These are phyloP conservation scores for Drosophila nebulosa DNA, from an alignment of 1,140 invertebrate genomes.

Conservation along the genomic window DNA sequence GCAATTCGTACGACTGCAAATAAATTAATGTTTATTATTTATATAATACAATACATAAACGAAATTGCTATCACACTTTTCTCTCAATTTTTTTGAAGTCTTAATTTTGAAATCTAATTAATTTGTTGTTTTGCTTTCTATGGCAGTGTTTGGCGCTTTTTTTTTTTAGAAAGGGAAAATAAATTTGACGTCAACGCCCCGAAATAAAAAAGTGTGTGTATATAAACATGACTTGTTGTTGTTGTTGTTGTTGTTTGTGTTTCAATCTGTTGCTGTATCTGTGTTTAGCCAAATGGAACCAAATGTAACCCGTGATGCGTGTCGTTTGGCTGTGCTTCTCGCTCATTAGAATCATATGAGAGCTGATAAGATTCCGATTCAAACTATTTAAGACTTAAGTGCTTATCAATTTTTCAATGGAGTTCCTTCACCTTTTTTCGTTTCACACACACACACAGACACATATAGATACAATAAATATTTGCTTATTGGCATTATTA, in stretches of 20 bases:
- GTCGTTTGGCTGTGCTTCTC: neutral
- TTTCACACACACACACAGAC: slow-evolving; percentile 37
- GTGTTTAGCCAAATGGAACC: neutral
- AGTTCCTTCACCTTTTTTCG: neutral
- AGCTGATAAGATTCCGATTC: neutral
- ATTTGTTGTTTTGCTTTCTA: neutral
- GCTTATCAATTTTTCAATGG: neutral
- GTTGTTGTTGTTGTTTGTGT: slow-evolving; percentile 9
- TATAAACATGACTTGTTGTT: neutral
- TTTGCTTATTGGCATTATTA: slow-evolving; percentile 40
- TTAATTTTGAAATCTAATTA: slow-evolving; percentile 2
- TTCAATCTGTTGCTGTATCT: slow-evolving; percentile 13
- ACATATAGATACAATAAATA: slow-evolving; percentile 39
- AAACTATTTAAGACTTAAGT: neutral
- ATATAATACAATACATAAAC: neutral
- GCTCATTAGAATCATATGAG: neutral
- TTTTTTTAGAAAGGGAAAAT: neutral
- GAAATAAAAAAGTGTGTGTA: neutral
- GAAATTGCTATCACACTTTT: neutral
- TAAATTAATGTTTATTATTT: neutral
- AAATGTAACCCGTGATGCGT: neutral
- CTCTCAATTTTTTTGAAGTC: neutral
- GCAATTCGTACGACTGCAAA: no score
- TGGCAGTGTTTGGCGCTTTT: neutral
- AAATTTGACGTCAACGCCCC: neutral